phyloP scores from a whole-genome alignment of 2,113 vertebrate genomes.

The Perognathus longimembris region DNA sequence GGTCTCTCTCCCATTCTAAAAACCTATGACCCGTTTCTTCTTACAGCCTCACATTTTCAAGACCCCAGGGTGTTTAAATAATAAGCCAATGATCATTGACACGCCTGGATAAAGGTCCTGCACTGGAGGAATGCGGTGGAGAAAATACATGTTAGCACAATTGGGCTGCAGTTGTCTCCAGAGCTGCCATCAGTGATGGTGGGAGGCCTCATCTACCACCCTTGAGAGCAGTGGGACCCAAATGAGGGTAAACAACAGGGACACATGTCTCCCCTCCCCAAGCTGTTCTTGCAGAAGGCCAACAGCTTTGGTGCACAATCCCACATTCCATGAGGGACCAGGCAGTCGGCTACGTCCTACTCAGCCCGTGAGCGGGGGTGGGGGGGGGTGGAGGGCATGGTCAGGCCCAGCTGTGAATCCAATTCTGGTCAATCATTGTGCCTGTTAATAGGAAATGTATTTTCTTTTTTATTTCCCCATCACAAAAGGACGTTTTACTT shows the following conservation, averaged over 20 bases:
- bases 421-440: not conserved
- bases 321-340: not conserved
- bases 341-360: not conserved
- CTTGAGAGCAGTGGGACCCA: not conserved
- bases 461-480: constrained; percentile 30
- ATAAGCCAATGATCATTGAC: constrained; percentile 27
- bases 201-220: not conserved
- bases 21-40: constrained; percentile 27
- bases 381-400: no score
- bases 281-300: not conserved
- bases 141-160: not conserved
- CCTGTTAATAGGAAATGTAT: constrained; percentile 1
- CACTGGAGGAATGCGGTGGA: not conserved
- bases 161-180: not conserved
- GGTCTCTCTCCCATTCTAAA: constrained; percentile 51
- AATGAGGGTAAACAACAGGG: not conserved
- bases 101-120: constrained; percentile 9
- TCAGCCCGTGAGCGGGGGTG: fast-evolving
- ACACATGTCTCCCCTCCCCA: not conserved
- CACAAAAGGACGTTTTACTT: constrained; percentile 41
- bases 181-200: not conserved
- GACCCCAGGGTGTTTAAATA: not conserved
- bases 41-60: constrained; percentile 37
- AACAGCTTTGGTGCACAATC: not conserved
- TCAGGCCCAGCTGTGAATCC: not conserved